phyloP scores from a whole-genome alignment of 2,888 invertebrate species.

The Oligia strigilis region DNA sequence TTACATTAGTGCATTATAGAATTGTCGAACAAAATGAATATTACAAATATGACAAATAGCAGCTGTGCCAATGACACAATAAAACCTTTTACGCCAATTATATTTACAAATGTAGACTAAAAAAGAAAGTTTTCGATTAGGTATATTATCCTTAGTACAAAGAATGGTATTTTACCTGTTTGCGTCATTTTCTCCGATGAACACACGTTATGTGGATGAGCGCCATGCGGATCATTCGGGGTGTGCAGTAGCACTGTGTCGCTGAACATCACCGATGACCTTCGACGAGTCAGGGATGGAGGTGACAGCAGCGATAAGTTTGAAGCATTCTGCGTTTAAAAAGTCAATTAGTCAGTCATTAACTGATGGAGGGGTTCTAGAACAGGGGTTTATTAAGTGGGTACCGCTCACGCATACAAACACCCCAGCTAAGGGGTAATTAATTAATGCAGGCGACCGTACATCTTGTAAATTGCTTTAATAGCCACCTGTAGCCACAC shows the following conservation, averaged over 20 bases:
- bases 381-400: slow-evolving; percentile 13
- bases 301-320: slow-evolving; percentile 93
- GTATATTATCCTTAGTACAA: not conserved
- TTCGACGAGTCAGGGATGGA: slow-evolving; percentile 93
- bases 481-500: slow-evolving; percentile 39
- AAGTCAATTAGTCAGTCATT: not conserved
- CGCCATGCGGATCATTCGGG: slow-evolving; percentile 79
- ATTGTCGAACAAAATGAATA: not conserved
- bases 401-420: slow-evolving; percentile 26
- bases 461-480: slow-evolving; percentile 33
- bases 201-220: slow-evolving; percentile 91
- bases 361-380: not conserved
- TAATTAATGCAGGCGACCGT: slow-evolving; percentile 41
- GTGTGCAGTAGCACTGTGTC: slow-evolving; percentile 94
- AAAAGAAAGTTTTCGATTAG: not conserved
- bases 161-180: slow-evolving; percentile 89
- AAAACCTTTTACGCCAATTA: not conserved
- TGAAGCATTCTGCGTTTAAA: slow-evolving; percentile 90
- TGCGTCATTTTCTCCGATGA: slow-evolving; percentile 97
- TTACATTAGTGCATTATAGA: not conserved
- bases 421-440: slow-evolving; percentile 29
- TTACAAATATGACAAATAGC: not conserved
- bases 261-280: slow-evolving; percentile 97
- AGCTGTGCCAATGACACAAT: not conserved
- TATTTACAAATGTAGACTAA: not conserved